These are phyloP conservation scores for Camptogramma bilineatum DNA, from an alignment of 2,888 invertebrate genomes.

Conservation along the genomic window DNA sequence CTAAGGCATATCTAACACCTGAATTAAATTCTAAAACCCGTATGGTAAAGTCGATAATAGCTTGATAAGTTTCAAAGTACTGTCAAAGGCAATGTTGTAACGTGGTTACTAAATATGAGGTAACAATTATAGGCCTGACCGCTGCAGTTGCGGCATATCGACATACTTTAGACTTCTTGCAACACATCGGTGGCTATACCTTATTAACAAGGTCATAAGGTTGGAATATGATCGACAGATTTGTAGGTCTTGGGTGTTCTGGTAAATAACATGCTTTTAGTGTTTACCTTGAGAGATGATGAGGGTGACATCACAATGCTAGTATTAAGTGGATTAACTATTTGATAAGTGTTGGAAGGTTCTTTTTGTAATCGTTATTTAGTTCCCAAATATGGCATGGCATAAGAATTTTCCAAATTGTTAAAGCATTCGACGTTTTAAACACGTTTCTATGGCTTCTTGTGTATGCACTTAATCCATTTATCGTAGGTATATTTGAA, in stretches of 20 bases:
- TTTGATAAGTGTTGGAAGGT: neutral
- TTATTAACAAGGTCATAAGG: conserved; percentile 28
- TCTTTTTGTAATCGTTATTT: too few species aligned
- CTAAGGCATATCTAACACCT: neutral
- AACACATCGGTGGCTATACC: conserved; percentile 39
- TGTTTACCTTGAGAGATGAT: conserved; percentile 38
- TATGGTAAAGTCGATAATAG: conserved; percentile 39
- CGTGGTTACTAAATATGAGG: conserved; percentile 53
- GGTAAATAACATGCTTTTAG: conserved; percentile 29
- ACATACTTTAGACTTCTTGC: conserved; percentile 59
- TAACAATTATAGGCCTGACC: conserved; percentile 59
- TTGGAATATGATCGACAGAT: conserved; percentile 21
- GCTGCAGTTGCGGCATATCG: conserved; percentile 57
- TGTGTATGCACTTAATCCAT: too few species aligned
- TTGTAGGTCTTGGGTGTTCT: conserved; percentile 32
- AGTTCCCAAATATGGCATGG: too few species aligned
- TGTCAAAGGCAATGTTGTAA: conserved; percentile 59
- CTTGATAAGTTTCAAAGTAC: conserved; percentile 33
- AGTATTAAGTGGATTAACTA: neutral
- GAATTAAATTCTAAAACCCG: neutral
- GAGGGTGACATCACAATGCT: conserved; percentile 25
- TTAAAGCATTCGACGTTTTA: too few species aligned
- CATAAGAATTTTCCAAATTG: too few species aligned
- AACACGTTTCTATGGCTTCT: too few species aligned
- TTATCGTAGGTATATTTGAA: too few species aligned